These are phyloP conservation scores for Armadillidium nasatum DNA, from an alignment of 1,140 invertebrate species.

Conservation along the genomic window DNA sequence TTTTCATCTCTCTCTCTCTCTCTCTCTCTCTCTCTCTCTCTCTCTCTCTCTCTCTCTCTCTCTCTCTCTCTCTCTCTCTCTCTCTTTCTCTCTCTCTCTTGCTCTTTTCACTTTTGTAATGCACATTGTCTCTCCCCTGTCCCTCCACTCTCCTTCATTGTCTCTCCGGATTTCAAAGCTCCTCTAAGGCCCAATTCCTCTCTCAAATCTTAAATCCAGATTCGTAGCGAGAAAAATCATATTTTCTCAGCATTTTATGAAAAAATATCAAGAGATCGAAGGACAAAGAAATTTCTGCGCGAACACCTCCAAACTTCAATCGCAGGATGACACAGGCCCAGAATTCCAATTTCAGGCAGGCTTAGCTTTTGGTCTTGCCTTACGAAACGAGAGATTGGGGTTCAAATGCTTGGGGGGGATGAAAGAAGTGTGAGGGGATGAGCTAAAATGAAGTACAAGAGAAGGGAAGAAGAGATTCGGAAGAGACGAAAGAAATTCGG, in stretches of 20 bases:
- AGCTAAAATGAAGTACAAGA: background rate
- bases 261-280: background rate
- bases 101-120: background rate
- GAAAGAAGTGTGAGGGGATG: background rate
- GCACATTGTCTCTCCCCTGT: background rate
- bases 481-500: background rate
- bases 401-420: background rate
- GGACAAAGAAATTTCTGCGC: constrained; percentile 9
- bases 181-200: background rate
- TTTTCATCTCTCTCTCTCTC: too few relatives aligned
- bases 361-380: constrained; percentile 7
- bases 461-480: background rate
- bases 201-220: background rate
- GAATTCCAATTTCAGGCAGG: constrained; percentile 11
- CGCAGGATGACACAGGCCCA: constrained; percentile 1
- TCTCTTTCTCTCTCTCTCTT: background rate
- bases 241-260: background rate
- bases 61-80: background rate
- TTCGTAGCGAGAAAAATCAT: constrained; percentile 12
- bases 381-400: background rate
- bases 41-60: background rate
- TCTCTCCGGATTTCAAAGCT: background rate
- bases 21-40: too few relatives aligned
- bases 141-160: background rate
- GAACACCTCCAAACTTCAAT: constrained; percentile 9